Percentiles rank a stretch among this genome's conserved stretches.
Conservation (phyloP, 2,888 invertebrate species). For the Diloba caeruleocephala region DNA sequence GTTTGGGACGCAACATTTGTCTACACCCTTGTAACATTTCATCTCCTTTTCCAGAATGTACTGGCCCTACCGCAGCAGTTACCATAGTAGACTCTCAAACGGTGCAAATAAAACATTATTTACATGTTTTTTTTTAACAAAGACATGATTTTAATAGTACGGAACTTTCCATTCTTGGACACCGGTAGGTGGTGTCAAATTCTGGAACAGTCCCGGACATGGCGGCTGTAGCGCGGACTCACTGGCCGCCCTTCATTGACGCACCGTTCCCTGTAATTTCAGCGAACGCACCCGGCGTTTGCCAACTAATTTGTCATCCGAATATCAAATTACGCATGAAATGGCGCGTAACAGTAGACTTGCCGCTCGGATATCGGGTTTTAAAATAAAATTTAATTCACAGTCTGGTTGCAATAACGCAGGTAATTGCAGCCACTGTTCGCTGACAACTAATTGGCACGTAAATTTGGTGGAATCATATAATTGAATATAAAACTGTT, state of each 20-base stretch:
- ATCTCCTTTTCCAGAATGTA: too few species aligned
- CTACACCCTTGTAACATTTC: too few species aligned
- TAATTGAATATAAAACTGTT: slow-evolving; percentile 59
- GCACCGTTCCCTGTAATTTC: slow-evolving; percentile 81
- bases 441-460: slow-evolving; percentile 76
- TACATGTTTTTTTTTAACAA: too few species aligned
- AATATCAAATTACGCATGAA: slow-evolving; percentile 88
- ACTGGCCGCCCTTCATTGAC: slow-evolving; percentile 47
- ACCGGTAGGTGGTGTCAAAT: slow-evolving; percentile 15
- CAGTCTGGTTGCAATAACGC: slow-evolving; percentile 70
- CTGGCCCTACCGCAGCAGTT: too few species aligned
- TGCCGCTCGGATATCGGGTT: slow-evolving; percentile 74
- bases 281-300: slow-evolving; percentile 69
- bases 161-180: slow-evolving; percentile 9
- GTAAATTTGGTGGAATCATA: slow-evolving; percentile 73
- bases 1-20: too few species aligned
- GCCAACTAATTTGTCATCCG: slow-evolving; percentile 87
- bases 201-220: slow-evolving; percentile 24
- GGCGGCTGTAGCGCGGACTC: slow-evolving; percentile 21
- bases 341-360: slow-evolving; percentile 84
- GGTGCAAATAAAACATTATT: too few species aligned
- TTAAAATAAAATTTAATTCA: slow-evolving; percentile 84
- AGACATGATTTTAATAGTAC: background rate
- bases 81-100: too few species aligned
- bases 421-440: slow-evolving; percentile 72